Evolutionary conservation across 2,113 vertebrate genomes (phyloP), one percentile per base, ranked within the genome.

Genomic region (Pontoporia blainvillei): DNA sequence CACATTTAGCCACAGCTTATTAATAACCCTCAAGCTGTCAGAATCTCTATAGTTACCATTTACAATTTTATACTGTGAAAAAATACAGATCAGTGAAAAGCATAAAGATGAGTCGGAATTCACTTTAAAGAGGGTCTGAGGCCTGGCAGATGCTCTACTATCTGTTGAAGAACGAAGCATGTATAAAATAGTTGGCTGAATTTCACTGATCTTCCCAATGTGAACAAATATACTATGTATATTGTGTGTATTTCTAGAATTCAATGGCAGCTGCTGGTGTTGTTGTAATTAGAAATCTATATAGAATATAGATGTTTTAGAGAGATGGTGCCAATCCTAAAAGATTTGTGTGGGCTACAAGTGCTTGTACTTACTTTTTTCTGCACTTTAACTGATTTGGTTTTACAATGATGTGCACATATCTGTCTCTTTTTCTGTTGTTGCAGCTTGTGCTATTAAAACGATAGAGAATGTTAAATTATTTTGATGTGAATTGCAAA

Each of bases 381-480:
- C 98, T 98, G 98, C 98, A 98, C 97, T 98, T 99, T 95, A 98
- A 99, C 96, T 96, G 98, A 98, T 98, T 98, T 98, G 97, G 91
- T 98, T 99, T 98, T 97, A 98, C 98, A 98, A 98, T 98, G 98
- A 97, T 99, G 99, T 99, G 98, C 97, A 97, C 5, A 64, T 98
- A 82, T 98, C 98, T 99, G 9, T n/a, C 3, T 78, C 57, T 79
- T 57, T 98, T 99, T 98, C 98, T 98, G 98, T 99, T 98, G 98
- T 99, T 99, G 98, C 98, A 98, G 98, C 98, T 98, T 99, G 98
- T 98, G 98, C 97, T 98, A 99, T 98, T 99, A 99, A 99, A 99
- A 98, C 98, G 98, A 97, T 99, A 98, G 99, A 99, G 99, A 99
- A 99, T 99, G 99, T 99, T 99, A 99, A 98, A 98, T 99, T 99